Base-by-base conservation (phyloP, 2,888 invertebrate species). In the Serripes groenlandicus region DNA sequence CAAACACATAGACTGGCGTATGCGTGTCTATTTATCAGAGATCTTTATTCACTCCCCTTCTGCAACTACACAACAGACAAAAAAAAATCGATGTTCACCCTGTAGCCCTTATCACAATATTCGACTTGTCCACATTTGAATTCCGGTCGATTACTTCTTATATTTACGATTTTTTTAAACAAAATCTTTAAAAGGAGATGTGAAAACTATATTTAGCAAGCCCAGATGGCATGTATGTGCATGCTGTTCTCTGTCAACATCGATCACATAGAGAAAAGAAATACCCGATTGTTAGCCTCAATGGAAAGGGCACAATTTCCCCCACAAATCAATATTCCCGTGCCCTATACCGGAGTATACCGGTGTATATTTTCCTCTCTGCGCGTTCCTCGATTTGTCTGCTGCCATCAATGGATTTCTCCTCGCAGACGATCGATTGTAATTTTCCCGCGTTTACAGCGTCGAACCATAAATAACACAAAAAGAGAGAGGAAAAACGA, bases 391-490 rank as follows among this genome's bases (percentile, higher is more conserved):
- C 62, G 18, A 28, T n/a, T 21, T 60, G 62, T 73, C 37, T 37
- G 62, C 62, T 73, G 15, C 26, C 58, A 73, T 73, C 73, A 62
- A 49, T 73, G 60, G 60, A 60, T n/a, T 21, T n/a, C n/a, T n/a
- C n/a, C 60, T 62, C 30, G 73, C 73, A 73, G 60, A 73, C 73
- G 73, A 62, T 73, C 73, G 60, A 73, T 73, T 26, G 60, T 28
- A 58, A 35, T 37, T 60, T 62, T 73, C 73, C 73, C 60, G 60
- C 73, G 73, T 60, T 60, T 60, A 73, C 49, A 73, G 11, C 9
- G 34, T 64, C n/a, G 35, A 35, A 7, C n/a, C 56, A n/a, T 64
- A 35, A 64, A 64, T 32, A 32, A 62, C 62, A 32, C 32, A 11
- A 62, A 62, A 32, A 32, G 56, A 56, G 56, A 56, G 5, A n/a